Base-by-base conservation (phyloP, 1,140 invertebrate species). In the Pectinophora gossypiella region DNA sequence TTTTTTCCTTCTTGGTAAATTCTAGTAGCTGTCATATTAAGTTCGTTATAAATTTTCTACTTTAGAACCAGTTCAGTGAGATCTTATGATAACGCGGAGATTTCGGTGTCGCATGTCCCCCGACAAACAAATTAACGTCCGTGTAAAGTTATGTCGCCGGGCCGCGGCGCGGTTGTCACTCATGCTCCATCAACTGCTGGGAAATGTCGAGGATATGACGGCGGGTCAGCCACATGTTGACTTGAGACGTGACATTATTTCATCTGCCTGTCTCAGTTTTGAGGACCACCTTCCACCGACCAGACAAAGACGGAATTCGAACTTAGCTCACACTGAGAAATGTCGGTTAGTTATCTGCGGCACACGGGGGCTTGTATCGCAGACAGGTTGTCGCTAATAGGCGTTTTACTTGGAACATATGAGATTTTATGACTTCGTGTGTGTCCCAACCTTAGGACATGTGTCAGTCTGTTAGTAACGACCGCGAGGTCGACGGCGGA, bases 131-230 rank as follows among this genome's bases (percentile, higher is more conserved):
- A 86, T 82, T 74, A 80, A 85, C 83, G 83, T 78, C 68, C 52
- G 68, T 71, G 70, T 72, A 82, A 87, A 75, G 84, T 81, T 72
- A 82, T 70, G 64, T 76, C 75, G 73, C 66, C 63, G 63, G 56
- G 55, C 68, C 43, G 63, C 56, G 58, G 52, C 42, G 55, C 59
- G 69, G 62, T 69, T 86, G 85, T 86, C 84, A 84, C 81, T 87
- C 86, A 88, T 87, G 83, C 84, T 77, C 69, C 84, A 87, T 88
- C 83, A 88, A 88, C 74, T 82, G 80, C 68, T 83, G 72, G 72
- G 76, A 79, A 76, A 78, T 68, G 71, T 76, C 71, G 65, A 69
- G 70, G 76, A 74, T 88, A 78, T 87, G 78, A 87, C 75, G 69
- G 51, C 69, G 70, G 81, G 80, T 87, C 84, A 85, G 69, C 76